These are phyloP conservation scores for Tachyglossus aculeatus DNA, from an alignment of 2,797 vertebrate genomes.

Conservation along the genomic window DNA sequence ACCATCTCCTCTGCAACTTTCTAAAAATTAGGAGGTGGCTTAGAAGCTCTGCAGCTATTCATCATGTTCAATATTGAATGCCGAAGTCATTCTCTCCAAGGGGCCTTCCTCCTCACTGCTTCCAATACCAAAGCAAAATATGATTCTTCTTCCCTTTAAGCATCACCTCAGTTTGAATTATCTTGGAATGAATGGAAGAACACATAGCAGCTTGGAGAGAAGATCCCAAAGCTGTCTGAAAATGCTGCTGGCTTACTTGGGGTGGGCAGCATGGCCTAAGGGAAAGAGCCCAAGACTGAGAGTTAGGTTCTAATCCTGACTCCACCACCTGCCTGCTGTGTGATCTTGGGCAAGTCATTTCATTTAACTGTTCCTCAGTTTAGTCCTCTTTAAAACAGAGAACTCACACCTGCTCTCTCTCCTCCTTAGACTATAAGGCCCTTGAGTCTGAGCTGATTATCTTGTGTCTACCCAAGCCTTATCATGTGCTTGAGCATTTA, in stretches of 20 bases:
- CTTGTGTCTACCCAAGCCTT: too few species aligned
- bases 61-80: constrained; percentile 59
- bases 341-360: background rate
- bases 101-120: constrained; percentile 63
- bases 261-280: background rate
- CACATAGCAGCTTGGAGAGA: background rate
- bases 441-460: too few species aligned
- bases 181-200: constrained; percentile 55
- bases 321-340: background rate
- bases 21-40: constrained; percentile 62
- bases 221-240: background rate
- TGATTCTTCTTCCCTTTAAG: constrained; percentile 41
- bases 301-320: background rate
- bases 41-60: constrained; percentile 64
- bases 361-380: background rate
- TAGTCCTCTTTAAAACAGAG: too few species aligned
- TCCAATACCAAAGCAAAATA: constrained; percentile 55
- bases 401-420: background rate
- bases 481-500: too few species aligned
- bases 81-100: constrained; percentile 60
- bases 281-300: background rate
- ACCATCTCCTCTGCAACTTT: constrained; percentile 60
- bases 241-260: background rate
- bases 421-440: background rate
- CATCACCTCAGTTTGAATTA: constrained; percentile 55